Conservation (phyloP, 2,113 vertebrate genomes). For the Beaufortia kweichowensis region DNA sequence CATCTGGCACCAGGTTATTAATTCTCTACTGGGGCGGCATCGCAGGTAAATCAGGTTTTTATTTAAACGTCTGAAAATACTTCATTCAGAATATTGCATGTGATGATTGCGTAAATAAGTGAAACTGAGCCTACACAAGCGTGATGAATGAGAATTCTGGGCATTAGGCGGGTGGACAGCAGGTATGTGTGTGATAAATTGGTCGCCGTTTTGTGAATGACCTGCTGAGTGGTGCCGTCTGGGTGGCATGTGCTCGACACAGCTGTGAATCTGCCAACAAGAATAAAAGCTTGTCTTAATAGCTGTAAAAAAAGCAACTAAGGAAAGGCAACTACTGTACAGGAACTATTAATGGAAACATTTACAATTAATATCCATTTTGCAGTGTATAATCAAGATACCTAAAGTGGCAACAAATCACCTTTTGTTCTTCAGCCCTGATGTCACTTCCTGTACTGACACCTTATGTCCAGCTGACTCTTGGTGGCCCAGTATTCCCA, state of each 20-base stretch:
- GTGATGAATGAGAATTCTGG: neutral
- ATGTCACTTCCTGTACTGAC: conserved; percentile 43
- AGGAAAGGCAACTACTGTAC: too few species aligned
- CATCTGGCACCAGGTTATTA: conserved; percentile 48
- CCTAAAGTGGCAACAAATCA: conserved; percentile 30
- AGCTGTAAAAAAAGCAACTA: too few species aligned
- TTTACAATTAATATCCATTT: too few species aligned
- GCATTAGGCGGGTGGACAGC: neutral
- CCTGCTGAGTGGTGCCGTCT: conserved; percentile 37
- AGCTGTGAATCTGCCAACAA: neutral
- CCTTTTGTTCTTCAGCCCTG: conserved; percentile 13
- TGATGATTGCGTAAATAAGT: neutral
- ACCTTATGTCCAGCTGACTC: conserved; percentile 39
- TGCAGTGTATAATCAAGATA: conserved; percentile 25
- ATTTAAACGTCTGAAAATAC: neutral
- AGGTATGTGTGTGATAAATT: conserved; percentile 20
- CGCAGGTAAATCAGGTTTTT: neutral
- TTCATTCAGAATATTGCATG: neutral
- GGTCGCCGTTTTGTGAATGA: conserved; percentile 1
- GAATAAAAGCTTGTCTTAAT: neutral
- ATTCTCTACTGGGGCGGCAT: neutral
- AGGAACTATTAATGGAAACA: too few species aligned
- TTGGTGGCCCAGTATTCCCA: conserved; percentile 21
- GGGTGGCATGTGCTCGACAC: conserved; percentile 35
- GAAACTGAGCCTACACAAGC: neutral